These are phyloP conservation scores for Lydus trimaculatus DNA, from an alignment of 2,888 invertebrate genomes.

Conservation along the genomic window DNA sequence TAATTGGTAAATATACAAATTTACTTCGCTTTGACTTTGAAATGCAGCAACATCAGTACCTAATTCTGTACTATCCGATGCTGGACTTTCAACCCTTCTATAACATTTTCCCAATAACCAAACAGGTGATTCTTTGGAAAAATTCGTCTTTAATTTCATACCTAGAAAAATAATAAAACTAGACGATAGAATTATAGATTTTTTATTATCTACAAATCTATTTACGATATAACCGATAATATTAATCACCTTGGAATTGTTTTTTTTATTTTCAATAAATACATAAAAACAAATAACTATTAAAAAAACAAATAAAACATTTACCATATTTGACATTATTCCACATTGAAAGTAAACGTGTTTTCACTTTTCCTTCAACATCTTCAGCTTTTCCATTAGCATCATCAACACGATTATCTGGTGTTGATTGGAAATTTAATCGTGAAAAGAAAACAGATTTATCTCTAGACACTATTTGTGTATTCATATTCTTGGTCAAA, in stretches of 20 bases:
- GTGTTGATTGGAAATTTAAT: slow-evolving; percentile 43
- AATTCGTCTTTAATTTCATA: slow-evolving; percentile 74
- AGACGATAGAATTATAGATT: too few species aligned
- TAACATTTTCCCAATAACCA: slow-evolving; percentile 87
- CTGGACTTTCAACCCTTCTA: slow-evolving; percentile 64
- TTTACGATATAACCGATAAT: background rate
- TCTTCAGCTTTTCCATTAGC: slow-evolving; percentile 57
- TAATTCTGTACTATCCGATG: slow-evolving; percentile 64
- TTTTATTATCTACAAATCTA: background rate
- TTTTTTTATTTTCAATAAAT: background rate
- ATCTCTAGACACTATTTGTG: slow-evolving; percentile 47
- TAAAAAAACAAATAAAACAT: background rate
- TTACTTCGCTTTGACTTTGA: slow-evolving; percentile 65
- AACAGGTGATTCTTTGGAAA: slow-evolving; percentile 87
- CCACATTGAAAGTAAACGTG: slow-evolving; percentile 86
- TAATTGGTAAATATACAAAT: too few species aligned
- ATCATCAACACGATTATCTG: slow-evolving; percentile 51
- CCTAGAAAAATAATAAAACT: slow-evolving; percentile 37
- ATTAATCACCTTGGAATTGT: background rate
- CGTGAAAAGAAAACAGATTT: slow-evolving; percentile 42
- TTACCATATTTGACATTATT: slow-evolving; percentile 89
- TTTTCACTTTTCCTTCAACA: slow-evolving; percentile 80
- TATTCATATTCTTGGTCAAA: slow-evolving; percentile 43
- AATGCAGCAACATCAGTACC: slow-evolving; percentile 69
- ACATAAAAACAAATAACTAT: background rate